Evolutionary conservation across 2,888 invertebrate genomes (phyloP).

Genomic region (Cheilosia pagana): DNA sequence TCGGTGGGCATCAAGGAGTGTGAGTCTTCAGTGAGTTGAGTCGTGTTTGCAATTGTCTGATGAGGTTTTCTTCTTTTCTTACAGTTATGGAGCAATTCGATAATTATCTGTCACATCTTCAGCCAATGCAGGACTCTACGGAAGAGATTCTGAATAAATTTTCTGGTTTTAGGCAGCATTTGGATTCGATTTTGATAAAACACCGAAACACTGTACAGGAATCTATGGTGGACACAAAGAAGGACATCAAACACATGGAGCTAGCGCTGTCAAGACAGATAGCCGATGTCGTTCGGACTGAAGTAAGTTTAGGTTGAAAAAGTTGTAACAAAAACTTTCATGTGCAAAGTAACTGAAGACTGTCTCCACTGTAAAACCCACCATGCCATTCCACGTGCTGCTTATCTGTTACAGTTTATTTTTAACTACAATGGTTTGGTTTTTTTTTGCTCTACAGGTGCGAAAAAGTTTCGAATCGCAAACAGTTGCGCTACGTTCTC

Average conservation of each 20-base stretch:
- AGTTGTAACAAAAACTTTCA: too few species aligned
- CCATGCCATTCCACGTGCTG: not conserved
- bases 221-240: conserved; percentile 81
- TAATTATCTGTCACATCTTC: conserved; percentile 83
- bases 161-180: conserved; percentile 80
- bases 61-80: conserved; percentile 31
- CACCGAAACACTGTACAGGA: conserved; percentile 81
- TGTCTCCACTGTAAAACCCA: not conserved
- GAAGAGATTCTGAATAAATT: conserved; percentile 81
- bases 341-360: too few species aligned
- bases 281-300: conserved; percentile 81
- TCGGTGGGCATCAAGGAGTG: conserved; percentile 95
- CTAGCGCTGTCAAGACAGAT: conserved; percentile 80
- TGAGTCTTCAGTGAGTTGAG: conserved; percentile 81
- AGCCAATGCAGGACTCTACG: conserved; percentile 80
- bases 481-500: conserved; percentile 87
- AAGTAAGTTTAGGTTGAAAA: too few species aligned
- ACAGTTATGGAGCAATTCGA: conserved; percentile 85
- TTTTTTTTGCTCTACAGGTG: conserved; percentile 76
- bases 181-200: conserved; percentile 79
- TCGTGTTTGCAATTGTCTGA: not conserved
- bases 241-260: conserved; percentile 82
- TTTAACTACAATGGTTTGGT: not conserved
- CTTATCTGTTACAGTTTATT: not conserved
- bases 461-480: conserved; percentile 85